Conservation (phyloP, 2,113 vertebrate genomes). For the Thamnophis sirtalis region DNA sequence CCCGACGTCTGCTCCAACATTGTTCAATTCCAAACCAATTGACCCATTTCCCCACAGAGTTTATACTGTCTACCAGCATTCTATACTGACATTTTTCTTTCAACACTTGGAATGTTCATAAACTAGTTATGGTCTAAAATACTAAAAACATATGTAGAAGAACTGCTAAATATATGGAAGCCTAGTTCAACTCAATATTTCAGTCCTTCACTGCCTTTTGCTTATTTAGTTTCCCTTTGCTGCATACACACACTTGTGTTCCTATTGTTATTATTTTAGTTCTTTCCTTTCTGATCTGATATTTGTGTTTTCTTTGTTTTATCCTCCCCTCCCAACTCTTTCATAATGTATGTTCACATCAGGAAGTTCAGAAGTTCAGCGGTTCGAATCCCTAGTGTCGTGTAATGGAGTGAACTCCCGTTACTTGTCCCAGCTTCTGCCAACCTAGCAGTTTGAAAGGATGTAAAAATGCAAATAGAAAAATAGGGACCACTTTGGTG, state of each 20-base stretch:
- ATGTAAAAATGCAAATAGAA: no score
- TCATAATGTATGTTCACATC: not conserved
- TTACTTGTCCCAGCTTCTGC: no score
- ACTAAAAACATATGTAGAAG: not conserved
- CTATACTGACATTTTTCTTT: not conserved
- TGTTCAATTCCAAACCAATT: not conserved
- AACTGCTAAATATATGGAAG: not conserved
- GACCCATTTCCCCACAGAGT: not conserved
- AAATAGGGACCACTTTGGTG: no score
- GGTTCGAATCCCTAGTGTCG: no score
- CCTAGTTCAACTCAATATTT: not conserved
- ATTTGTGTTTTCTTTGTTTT: not conserved
- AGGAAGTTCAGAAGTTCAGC: no score
- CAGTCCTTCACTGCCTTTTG: not conserved
- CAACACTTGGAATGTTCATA: not conserved
- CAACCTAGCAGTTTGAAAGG: no score
- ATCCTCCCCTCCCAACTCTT: not conserved
- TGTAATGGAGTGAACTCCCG: no score
- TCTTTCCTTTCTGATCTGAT: not conserved
- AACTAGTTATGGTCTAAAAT: not conserved
- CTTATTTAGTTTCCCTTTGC: not conserved
- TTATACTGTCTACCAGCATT: not conserved
- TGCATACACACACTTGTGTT: not conserved
- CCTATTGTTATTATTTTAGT: not conserved
- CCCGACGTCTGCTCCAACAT: not conserved